phyloP scores from a whole-genome alignment of 2,888 invertebrate genomes.

The Ceraclea dissimilis region DNA sequence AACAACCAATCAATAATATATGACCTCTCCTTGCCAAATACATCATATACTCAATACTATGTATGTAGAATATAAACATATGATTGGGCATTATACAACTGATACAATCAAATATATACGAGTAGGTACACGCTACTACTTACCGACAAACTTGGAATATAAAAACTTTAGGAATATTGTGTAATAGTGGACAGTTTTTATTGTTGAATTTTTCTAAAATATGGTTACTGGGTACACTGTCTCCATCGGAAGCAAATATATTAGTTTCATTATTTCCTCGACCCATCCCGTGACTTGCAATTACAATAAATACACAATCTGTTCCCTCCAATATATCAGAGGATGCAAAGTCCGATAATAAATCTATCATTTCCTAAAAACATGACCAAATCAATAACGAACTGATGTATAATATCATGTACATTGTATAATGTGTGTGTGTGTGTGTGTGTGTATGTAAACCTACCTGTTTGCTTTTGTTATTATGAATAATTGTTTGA shows the following conservation, averaged over 20 bases:
- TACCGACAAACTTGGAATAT: constrained; percentile 66
- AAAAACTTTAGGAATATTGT: constrained; percentile 62
- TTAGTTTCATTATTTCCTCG: constrained; percentile 45
- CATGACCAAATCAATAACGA: too few species aligned
- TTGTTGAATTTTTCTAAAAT: constrained; percentile 56
- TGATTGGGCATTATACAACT: too few species aligned
- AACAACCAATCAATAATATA: too few species aligned
- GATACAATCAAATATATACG: too few species aligned
- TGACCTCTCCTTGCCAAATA: too few species aligned
- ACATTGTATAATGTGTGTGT: too few species aligned
- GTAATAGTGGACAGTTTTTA: constrained; percentile 43
- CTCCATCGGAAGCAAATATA: constrained; percentile 53
- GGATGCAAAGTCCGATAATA: constrained; percentile 38
- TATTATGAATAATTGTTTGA: constrained; percentile 36
- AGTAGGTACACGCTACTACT: too few species aligned
- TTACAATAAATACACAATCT: constrained; percentile 57
- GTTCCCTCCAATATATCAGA: constrained; percentile 37
- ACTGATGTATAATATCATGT: too few species aligned
- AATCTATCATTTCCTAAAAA: constrained; percentile 36
- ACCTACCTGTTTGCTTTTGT: constrained; percentile 39
- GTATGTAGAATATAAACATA: too few species aligned
- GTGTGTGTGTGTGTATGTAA: too few species aligned
- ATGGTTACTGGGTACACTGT: constrained; percentile 41
- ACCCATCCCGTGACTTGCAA: constrained; percentile 60
- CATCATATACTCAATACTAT: too few species aligned